Base-by-base conservation (phyloP, 2,797 vertebrate species). In the Cirrhinus molitorella region DNA sequence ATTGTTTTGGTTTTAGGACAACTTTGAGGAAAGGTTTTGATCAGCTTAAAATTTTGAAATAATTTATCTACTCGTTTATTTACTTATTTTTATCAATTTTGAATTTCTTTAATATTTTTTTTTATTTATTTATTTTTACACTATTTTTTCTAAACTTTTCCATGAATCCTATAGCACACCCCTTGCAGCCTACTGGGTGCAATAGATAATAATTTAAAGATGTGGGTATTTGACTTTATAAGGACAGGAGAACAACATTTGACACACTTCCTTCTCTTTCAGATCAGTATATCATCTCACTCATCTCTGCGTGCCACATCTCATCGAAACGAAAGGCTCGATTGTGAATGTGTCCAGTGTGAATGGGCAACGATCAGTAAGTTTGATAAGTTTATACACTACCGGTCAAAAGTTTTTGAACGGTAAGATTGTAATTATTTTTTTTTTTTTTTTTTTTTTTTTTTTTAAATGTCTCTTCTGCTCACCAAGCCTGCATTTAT, bases 331-430 rank as follows among this genome's bases (percentile, higher is more conserved):
- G 71, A 95, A 96, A 90, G 95, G 95, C 87, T 94, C 91, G 71
- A 93, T 96, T 21, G 91, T 96, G 87, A 96, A 95, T 0, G 95
- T 96, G 0, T 96, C 95, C 87, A 96, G 96, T 79, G 91, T 96
- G n/a, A 96, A 95, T 2, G 95, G 96, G 5, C 94, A 96, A 81
- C 92, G 96, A 95, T 93, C 96, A 3, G 95, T 96, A 81, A 80
- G 95, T 94, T 55, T 83, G 21, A 2, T 25, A 4, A 23, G 23
- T 65, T 51, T 65, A 40, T 80, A 37, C 40, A 43, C 9, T 43
- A 43, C 40, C 40, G 8, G 40, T 43, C 40, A 43, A 43, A 43
- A 43, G 40, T 43, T 43, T 43, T 43, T 43, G 9, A 43, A 43
- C 40, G 10, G 8, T 43, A 43, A 43, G 8, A 43, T 43, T 8